Percentiles rank a stretch among this genome's conserved stretches.
Evolutionary conservation across 1,140 invertebrate genomes (phyloP).

Genomic region (Drosophila rhopaloa): DNA sequence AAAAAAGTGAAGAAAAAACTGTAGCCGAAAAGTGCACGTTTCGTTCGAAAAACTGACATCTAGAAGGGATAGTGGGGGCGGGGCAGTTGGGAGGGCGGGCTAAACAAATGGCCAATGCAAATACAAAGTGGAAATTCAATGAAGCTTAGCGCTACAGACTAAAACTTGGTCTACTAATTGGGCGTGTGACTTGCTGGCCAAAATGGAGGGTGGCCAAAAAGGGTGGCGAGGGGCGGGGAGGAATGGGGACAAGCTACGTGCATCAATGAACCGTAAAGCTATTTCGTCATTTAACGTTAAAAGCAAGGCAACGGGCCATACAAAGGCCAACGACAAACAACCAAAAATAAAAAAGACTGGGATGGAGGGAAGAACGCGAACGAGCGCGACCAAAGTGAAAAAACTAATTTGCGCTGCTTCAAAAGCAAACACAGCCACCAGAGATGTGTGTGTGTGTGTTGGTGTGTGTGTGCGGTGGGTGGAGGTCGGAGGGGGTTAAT

Average conservation of each 20-base stretch:
- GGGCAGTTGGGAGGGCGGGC: background rate
- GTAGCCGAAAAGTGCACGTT: conserved; percentile 70
- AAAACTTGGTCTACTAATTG: conserved; percentile 80
- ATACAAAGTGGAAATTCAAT: conserved; percentile 80
- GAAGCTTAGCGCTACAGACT: conserved; percentile 77
- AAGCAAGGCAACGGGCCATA: conserved; percentile 69
- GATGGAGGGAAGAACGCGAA: conserved; percentile 54
- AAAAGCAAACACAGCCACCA: conserved; percentile 71
- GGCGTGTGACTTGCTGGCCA: conserved; percentile 72
- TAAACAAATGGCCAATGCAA: conserved; percentile 71
- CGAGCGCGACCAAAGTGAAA: conserved; percentile 81
- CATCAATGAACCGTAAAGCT: conserved; percentile 82
- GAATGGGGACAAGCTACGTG: conserved; percentile 61
- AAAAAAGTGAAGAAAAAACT: conserved; percentile 49
- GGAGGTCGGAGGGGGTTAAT: conserved; percentile 5
- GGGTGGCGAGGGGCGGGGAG: background rate
- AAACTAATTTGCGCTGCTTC: conserved; percentile 84
- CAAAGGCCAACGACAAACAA: conserved; percentile 55
- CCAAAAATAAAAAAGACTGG: conserved; percentile 40
- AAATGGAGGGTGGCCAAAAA: conserved; percentile 7
- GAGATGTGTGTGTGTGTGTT: background rate
- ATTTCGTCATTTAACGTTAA: conserved; percentile 83
- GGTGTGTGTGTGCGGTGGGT: background rate
- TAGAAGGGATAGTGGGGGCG: conserved; percentile 9
- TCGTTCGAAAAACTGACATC: conserved; percentile 34